A percentile compares a stretch with the other conserved stretches of the same genome.
phyloP scores from a whole-genome alignment of 1,140 invertebrate species.

The Eueides isabella region DNA sequence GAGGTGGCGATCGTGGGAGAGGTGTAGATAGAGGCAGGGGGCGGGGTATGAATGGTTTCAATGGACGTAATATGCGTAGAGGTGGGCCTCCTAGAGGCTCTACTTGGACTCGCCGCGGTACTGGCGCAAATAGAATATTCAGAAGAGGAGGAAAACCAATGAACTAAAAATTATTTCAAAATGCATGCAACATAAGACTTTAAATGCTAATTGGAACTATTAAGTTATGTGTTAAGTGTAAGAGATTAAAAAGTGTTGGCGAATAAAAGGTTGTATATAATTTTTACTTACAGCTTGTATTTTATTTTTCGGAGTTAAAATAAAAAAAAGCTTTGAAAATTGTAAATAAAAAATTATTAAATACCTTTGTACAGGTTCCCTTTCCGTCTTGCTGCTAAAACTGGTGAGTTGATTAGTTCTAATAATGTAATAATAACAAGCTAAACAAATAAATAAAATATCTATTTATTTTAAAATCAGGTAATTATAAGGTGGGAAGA shows the following conservation, averaged over 20 bases:
- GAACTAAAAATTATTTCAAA: constrained; percentile 55
- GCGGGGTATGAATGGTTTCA: constrained; percentile 32
- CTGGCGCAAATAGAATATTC: constrained; percentile 59
- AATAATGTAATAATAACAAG: constrained; percentile 49
- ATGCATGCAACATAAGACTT: constrained; percentile 55
- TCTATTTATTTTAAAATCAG: constrained; percentile 57
- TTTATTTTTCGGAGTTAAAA: constrained; percentile 64
- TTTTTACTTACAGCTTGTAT: constrained; percentile 74
- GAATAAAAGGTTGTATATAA: constrained; percentile 74
- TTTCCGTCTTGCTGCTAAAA: constrained; percentile 36
- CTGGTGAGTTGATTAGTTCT: constrained; percentile 71
- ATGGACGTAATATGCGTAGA: constrained; percentile 42
- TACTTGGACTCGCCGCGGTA: constrained; percentile 57
- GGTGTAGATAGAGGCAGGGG: constrained; percentile 51
- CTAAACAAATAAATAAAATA: constrained; percentile 44
- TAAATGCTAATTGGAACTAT: constrained; percentile 40
- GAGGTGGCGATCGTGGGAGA: constrained; percentile 50
- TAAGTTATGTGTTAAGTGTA: constrained; percentile 62
- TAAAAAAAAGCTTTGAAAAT: constrained; percentile 68
- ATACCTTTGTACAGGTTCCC: constrained; percentile 53
- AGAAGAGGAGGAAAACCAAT: constrained; percentile 69
- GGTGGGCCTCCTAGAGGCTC: constrained; percentile 59
- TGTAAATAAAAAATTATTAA: constrained; percentile 56
- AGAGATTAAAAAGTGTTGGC: constrained; percentile 58
- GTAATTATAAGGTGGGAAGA: constrained; percentile 49